Conservation (phyloP, 2,888 invertebrate genomes). For the Odiellus spinosus region DNA sequence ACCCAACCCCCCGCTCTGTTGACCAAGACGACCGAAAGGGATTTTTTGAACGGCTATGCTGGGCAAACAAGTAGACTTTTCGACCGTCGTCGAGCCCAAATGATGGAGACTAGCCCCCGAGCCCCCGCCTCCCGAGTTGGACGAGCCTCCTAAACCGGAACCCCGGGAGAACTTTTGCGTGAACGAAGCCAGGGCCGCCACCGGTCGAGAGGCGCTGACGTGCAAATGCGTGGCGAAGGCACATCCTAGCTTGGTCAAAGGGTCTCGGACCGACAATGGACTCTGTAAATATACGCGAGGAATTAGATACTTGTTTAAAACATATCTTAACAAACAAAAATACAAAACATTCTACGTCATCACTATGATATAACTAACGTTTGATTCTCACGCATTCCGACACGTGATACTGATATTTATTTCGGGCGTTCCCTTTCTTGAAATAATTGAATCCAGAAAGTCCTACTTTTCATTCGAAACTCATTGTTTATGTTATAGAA, state of each 20-base stretch:
- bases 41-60: conserved; percentile 13
- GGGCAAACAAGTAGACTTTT: conserved; percentile 15
- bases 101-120: too few relatives aligned
- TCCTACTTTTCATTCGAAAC: too few relatives aligned
- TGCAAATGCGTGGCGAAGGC: conserved; percentile 18
- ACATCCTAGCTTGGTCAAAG: conserved; percentile 14
- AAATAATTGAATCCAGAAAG: too few relatives aligned
- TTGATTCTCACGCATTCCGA: too few relatives aligned
- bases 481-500: too few relatives aligned
- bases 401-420: too few relatives aligned
- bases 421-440: too few relatives aligned
- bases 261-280: conserved; percentile 10
- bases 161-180: conserved; percentile 8
- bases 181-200: conserved; percentile 13
- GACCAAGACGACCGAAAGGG: conserved; percentile 5
- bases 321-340: too few relatives aligned
- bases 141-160: conserved; percentile 1
- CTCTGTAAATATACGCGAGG: conserved; percentile 7
- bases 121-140: background rate
- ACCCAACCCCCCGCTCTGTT: too few relatives aligned
- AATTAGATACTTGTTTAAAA: too few relatives aligned
- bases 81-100: background rate
- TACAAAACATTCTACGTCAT: too few relatives aligned
- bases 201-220: conserved; percentile 8
- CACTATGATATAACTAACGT: too few relatives aligned